Evolutionary conservation across 2,888 invertebrate species (phyloP).

Genomic region (Callimorpha dominula): DNA sequence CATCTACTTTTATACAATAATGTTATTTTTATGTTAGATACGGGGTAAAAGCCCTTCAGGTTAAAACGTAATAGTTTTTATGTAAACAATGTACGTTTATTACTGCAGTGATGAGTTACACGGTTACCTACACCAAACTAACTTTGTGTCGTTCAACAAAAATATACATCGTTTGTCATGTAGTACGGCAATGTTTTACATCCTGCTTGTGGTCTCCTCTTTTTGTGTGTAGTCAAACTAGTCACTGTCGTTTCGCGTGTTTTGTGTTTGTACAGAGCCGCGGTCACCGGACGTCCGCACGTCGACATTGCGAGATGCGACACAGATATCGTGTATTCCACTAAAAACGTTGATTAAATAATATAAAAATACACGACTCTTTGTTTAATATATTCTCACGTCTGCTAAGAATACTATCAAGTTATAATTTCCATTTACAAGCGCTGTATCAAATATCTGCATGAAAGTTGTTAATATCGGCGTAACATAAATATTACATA

Average conservation of each 20-base stretch:
- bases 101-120: constrained; percentile 18
- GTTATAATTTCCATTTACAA: constrained; percentile 41
- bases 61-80: constrained; percentile 17
- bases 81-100: constrained; percentile 33
- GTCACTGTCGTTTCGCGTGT: constrained; percentile 64
- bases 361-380: constrained; percentile 26
- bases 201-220: constrained; percentile 60
- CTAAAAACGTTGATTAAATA: constrained; percentile 38
- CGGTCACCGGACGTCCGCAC: constrained; percentile 69
- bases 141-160: constrained; percentile 56
- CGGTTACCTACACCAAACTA: constrained; percentile 32
- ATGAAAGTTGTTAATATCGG: constrained; percentile 36
- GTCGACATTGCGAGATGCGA: constrained; percentile 62
- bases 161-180: constrained; percentile 59
- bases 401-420: constrained; percentile 31
- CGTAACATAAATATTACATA: constrained; percentile 30
- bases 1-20: not conserved
- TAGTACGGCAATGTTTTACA: constrained; percentile 62
- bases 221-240: constrained; percentile 63
- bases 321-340: constrained; percentile 56
- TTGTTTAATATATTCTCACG: constrained; percentile 43
- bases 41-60: not conserved
- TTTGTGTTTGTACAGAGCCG: constrained; percentile 59
- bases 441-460: constrained; percentile 39
- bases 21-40: not conserved